Evolutionary conservation across 2,888 invertebrate genomes (phyloP).

Genomic region (Hecatera dysodea): DNA sequence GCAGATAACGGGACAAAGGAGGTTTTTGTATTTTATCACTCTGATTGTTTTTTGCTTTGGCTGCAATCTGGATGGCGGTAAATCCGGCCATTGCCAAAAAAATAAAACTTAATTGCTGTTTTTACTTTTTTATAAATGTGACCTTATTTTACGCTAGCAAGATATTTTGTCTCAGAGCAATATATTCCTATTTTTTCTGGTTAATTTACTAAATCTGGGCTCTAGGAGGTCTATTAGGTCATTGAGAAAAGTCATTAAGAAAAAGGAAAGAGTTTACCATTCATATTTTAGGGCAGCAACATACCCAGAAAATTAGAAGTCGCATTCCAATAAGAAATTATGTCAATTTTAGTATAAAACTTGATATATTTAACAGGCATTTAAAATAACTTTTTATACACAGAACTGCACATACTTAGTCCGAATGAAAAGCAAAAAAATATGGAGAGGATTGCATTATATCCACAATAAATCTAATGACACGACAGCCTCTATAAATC

Average conservation of each 20-base stretch:
- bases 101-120: background rate
- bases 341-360: background rate
- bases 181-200: no score
- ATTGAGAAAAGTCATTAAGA: no score
- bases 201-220: no score
- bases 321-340: conserved; percentile 44
- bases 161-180: no score
- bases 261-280: background rate
- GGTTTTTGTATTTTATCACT: conserved; percentile 63
- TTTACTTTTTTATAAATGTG: background rate
- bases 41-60: conserved; percentile 39
- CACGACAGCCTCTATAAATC: conserved; percentile 90
- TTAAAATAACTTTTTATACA: conserved; percentile 57
- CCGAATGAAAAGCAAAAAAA: conserved; percentile 83
- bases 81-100: conserved; percentile 31
- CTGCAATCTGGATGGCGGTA: conserved; percentile 19
- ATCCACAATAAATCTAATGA: conserved; percentile 91
- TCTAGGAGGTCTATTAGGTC: background rate
- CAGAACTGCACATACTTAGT: conserved; percentile 72
- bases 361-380: conserved; percentile 43
- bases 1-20: conserved; percentile 78
- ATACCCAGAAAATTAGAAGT: background rate
- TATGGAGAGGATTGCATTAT: conserved; percentile 87
- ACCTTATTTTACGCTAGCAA: background rate
- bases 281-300: background rate